Base-by-base conservation (phyloP, 2,113 vertebrate species). In the Varanus komodoensis region DNA sequence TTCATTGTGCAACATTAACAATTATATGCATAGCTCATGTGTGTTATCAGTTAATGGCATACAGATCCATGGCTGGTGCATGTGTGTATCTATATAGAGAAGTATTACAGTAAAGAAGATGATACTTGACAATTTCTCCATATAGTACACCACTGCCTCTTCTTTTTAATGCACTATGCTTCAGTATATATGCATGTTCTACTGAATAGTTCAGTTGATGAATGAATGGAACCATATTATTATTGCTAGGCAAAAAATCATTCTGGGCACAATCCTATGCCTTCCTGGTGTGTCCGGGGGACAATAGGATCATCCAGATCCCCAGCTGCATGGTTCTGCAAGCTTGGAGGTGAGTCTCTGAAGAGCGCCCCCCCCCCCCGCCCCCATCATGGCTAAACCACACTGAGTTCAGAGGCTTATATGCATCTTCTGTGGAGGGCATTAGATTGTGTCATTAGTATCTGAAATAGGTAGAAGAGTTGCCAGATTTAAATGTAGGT, bases 401-500 rank as follows among this genome's bases (percentile, higher is more conserved):
- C 38, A 44, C 38, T 44, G 38, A 44, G 38, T 44, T 44, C 38
- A 44, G 38, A 44, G 3, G 38, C 38, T 44, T 44, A 44, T 44
- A 44, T 44, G 38, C 38, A 44, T 44, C 38, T 44, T 44, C 38
- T 44, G 38, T 44, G 38, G 38, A 44, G 38, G 38, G 38, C 38
- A 44, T 44, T 44, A 44, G 38, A 44, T 44, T 44, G 38, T 44
- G 38, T 3, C 38, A 44, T 44, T 44, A 44, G 38, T 44, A 44
- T 44, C 48, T 29, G 14, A 44, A 89, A 78, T 23, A 78, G 2
- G 32, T 44, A 50, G 69, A 8, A 84, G 0, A 2, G 0, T 0
- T 52, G 68, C 38, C 79, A 91, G 71, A 69, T 38, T 86, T 85
- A 9, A 54, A 61, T 93, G 90, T 61, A 69, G 34, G 88, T 81